Base-by-base conservation (phyloP, 2,888 invertebrate genomes). In the Steromphala cineraria region DNA sequence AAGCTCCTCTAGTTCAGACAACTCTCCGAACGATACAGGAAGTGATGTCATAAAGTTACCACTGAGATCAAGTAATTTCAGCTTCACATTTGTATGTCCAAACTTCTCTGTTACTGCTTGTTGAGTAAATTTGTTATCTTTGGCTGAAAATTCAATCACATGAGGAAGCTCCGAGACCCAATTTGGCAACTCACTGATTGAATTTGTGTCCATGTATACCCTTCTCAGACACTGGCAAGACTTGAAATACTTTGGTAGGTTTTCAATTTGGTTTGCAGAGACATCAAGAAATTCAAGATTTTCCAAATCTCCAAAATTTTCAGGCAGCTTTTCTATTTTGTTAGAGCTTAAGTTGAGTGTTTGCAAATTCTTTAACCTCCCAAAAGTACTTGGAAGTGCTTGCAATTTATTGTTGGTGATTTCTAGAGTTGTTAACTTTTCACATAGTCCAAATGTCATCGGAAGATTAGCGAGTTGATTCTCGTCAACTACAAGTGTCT, bases 1-100 rank as follows among this genome's bases (percentile, higher is more conserved):
- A 36, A 91, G 74, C 40, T 79, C 85, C 81, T 91, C 90, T 74
- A 92, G 81, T 15, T 77, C 75, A 53, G 80, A 55, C 75, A 91
- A 82, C 52, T 86, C 79, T 28, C 91, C 91, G 36, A 92, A 77
- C 7, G 87, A 84, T 13, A 88, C 87, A 31, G 92, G 92, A 28
- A 92, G 79, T 1, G 67, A 67, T 2, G 83, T 83, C 85, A 91
- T 87, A 77, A 87, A 90, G 81, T 91, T 92, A 8, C 91, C 92
- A 77, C 87, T 86, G 19, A 91, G 56, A 78, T 91, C 85, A 40
- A 91, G 81, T 55, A 78, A 74, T 81, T 86, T 87, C 15, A 91
- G 77, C 71, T 85, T 85, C 55, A 80, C 76, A 82, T 87, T 46
- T 3, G 36, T 79, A 19, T 31, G 74, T 71, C 88, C 87, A 85